Base-by-base conservation (phyloP, 2,113 vertebrate genomes). In the Garra rufa region DNA sequence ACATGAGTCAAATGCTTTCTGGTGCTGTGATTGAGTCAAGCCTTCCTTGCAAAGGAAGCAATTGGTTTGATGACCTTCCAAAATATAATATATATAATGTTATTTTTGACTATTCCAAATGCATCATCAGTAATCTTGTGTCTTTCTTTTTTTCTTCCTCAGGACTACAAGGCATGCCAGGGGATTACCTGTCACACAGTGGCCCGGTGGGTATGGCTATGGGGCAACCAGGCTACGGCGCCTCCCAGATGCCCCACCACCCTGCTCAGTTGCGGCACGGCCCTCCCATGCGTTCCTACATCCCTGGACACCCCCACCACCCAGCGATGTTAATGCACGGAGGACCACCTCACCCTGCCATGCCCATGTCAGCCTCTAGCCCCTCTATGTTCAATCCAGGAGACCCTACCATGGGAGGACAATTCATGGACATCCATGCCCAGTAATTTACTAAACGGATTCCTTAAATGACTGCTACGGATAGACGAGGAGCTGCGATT, bases 141-240 rank as follows among this genome's bases (percentile, higher is more conserved):
- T 86, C 85, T 50, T 88, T 43, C 17, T 10, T 0, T 2, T 4
- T 15, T 50, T 50, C 50, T 52, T 52, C 76, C 73, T 82, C 87
- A 99, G 98, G 95, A 90, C 95, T 96, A 95, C 96, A 96, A 94
- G 96, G 95, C 94, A 93, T 96, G 95, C 95, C 96, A 94, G 95
- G 96, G 94, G 96, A 96, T 89, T 96, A 96, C 92, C 94, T 96
- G 95, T 95, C 97, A 95, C 95, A 95, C 94, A 93, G 96, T 95
- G 95, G 96, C 93, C 95, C 93, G 85, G 93, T 95, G 96, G 96
- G 96, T 94, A 95, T 94, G 93, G 95, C 93, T 89, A 95, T 94
- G 93, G 96, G 95, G 95, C 94, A 95, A 94, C 92, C 95, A 93
- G 94, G 94, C 90, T 96, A 96, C 92, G 92, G 92, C 89, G 92